Base-by-base conservation (phyloP, 2,888 invertebrate genomes). In the Cyrtodaria siliqua region DNA sequence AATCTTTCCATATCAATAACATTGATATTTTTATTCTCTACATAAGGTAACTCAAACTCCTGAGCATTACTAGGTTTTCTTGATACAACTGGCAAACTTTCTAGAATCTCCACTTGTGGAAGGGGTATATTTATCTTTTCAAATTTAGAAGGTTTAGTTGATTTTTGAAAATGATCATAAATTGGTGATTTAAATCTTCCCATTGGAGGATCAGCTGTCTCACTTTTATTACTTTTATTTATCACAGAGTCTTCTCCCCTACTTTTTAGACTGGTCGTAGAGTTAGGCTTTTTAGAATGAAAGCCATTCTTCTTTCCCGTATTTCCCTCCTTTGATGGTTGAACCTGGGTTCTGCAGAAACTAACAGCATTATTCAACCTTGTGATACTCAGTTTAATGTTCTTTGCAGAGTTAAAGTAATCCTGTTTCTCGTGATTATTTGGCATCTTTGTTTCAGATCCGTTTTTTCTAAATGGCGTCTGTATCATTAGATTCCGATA, bases 341-440 rank as follows among this genome's bases (percentile, higher is more conserved):
- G 52, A 40, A 71, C 50, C n/a, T 75, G 72, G 29, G 76, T 70
- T 50, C 66, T 66, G 49, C 76, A 77, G 40, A 77, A 80, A 49
- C 76, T 80, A 3, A 80, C 80, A 38, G 73, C 80, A 76, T 80
- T 80, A 26, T 80, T 67, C 24, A 80, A 52, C 26, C 64, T 66
- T 26, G 76, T 80, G 20, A 80, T 77, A 26, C 74, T 80, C 2
- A 80, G 38, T 50, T 62, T 61, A 18, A 77, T 57, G 16, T 67
- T 80, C 42, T 80, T 80, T 23, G 59, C 23, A 2, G 70, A 59
- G 26, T 70, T 63, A 47, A 73, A 70, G 55, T 47, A 70, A 60
- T 80, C 80, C 9, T 67, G 42, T 55, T 64, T 73, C 23, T 73
- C 59, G 18, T 29, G 44, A 18, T 27, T 20, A 12, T 53, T 67